Evolutionary conservation across 2,113 vertebrate species (phyloP).

Genomic region (Fulmarus glacialis): DNA sequence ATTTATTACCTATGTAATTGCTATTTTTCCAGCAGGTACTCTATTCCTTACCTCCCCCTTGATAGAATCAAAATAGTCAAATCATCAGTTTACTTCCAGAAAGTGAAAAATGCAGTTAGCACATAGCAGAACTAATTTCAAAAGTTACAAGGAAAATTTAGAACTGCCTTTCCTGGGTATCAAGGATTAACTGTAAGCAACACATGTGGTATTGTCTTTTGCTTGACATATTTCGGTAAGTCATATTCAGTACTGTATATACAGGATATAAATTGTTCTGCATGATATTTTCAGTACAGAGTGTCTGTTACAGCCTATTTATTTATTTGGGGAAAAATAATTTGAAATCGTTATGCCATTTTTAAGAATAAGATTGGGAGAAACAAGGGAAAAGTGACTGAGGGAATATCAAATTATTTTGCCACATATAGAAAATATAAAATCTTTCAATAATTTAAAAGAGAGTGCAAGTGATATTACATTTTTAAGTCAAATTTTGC

Average conservation of each 20-base stretch:
- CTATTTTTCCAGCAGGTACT: neutral
- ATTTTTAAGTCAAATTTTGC: neutral
- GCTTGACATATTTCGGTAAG: neutral
- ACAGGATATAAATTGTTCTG: neutral
- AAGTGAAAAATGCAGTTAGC: neutral
- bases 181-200: neutral
- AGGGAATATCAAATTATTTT: neutral
- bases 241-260: neutral
- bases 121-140: neutral
- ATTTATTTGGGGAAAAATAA: neutral
- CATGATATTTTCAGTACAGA: neutral
- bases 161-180: neutral
- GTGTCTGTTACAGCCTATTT: neutral
- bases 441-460: neutral
- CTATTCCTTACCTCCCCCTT: neutral
- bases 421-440: neutral
- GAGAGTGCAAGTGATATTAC: neutral
- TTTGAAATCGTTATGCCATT: neutral
- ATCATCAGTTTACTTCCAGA: neutral
- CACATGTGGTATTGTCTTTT: neutral
- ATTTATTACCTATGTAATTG: neutral
- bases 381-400: neutral
- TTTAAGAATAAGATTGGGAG: neutral
- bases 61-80: neutral
- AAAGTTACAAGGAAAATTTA: neutral